Base-by-base conservation (phyloP, 2,888 invertebrate species). In the Nymphalis urticae region DNA sequence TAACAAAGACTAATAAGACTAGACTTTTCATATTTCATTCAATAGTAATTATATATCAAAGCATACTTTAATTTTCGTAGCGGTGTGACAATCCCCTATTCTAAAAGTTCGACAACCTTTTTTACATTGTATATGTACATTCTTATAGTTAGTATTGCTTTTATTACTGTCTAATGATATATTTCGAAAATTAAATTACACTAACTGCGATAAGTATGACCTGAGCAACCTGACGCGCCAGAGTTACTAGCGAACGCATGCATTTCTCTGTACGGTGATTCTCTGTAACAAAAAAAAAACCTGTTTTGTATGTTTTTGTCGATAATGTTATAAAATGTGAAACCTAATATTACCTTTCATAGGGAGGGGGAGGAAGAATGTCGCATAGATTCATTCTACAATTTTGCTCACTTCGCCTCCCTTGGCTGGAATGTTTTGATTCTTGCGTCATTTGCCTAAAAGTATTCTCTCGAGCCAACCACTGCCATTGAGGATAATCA, bases 401-500 rank as follows among this genome's bases (percentile, higher is more conserved):
- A 69, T 89, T 90, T 70, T 89, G 86, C 62, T 91, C 91, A 70
- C 84, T 87, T 62, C 88, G 83, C 51, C 88, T 84, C 3, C 82
- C 85, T 70, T 83, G 87, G 62, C 80, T 88, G 66, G 86, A 83
- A 72, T 86, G 88, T 76, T 86, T 85, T 42, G 82, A 78, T 69
- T 87, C 88, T 76, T 83, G 86, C 63, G 80, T 83, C 66, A 83
- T 83, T 62, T 89, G 88, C 74, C 91, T 86, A 79, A 92, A 92
- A 77, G 86, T 91, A 75, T 90, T 92, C 69, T 91, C 90, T 76
- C 89, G 85, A 19, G 87, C 89, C 69, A 92, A 75, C 92, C 92
- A 92, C 78, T 92, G 90, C 92, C 92, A 92, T 72, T 92, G 92
- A 16, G 92, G 92, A 74, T 92, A 92, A 77, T 92, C 92, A 65